These are phyloP conservation scores for Pardosa pseudoannulata DNA, from an alignment of 2,888 invertebrate genomes.

Conservation along the genomic window DNA sequence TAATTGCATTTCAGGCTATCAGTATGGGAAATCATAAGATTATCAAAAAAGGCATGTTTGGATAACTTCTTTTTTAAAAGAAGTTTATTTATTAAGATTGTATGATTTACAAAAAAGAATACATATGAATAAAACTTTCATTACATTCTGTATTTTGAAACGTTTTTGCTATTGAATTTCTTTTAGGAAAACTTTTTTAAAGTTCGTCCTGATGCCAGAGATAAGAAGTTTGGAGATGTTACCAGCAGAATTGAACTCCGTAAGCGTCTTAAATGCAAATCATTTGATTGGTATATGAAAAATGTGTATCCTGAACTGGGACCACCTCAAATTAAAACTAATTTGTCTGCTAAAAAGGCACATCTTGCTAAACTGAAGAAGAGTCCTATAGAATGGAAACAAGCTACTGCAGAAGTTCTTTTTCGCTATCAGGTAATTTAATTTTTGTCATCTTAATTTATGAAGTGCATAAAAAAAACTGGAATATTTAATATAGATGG, in stretches of 20 bases:
- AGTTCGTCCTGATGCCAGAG: slow-evolving; percentile 81
- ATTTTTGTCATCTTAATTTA: too few relatives aligned
- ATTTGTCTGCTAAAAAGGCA: slow-evolving; percentile 88
- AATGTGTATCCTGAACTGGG: slow-evolving; percentile 89
- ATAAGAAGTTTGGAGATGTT: slow-evolving; percentile 85
- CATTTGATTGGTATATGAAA: slow-evolving; percentile 92
- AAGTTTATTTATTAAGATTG: too few relatives aligned
- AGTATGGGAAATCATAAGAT: too few relatives aligned
- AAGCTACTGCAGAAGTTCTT: slow-evolving; percentile 32
- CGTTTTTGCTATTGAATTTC: too few relatives aligned
- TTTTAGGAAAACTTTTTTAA: slow-evolving; percentile 87
- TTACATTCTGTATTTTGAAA: too few relatives aligned
- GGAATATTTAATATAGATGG: too few relatives aligned
- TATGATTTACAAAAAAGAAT: too few relatives aligned
- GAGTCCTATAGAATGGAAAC: slow-evolving; percentile 58
- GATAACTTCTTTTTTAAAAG: too few relatives aligned
- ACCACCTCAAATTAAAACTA: slow-evolving; percentile 74
- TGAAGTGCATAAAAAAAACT: too few relatives aligned
- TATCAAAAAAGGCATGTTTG: too few relatives aligned
- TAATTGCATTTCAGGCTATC: too few relatives aligned
- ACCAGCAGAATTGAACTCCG: slow-evolving; percentile 85
- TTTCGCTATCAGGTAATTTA: slow-evolving; percentile 76
- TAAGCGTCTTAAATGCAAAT: slow-evolving; percentile 85
- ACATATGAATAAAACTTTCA: too few relatives aligned
- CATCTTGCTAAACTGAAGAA: slow-evolving; percentile 79